These are phyloP conservation scores for Thaumatotibia leucotreta DNA, from an alignment of 1,140 invertebrate genomes.

Conservation along the genomic window DNA sequence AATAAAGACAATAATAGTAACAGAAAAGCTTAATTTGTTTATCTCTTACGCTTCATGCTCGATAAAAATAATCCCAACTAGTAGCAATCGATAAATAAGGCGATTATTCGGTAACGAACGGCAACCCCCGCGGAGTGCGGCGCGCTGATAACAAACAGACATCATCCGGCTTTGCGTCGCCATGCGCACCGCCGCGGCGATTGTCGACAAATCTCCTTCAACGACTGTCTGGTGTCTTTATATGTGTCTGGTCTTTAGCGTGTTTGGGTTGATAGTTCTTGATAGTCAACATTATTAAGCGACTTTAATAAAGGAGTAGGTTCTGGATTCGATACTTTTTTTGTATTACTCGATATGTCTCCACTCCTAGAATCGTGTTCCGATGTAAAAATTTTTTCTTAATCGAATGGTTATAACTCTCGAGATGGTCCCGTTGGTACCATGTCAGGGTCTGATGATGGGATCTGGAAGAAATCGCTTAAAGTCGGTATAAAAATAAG, in stretches of 20 bases:
- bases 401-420: too few relatives aligned
- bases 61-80: conserved; percentile 27
- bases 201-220: background rate
- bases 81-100: conserved; percentile 54
- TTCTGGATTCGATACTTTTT: too few relatives aligned
- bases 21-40: conserved; percentile 21
- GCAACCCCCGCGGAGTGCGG: conserved; percentile 64
- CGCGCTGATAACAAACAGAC: conserved; percentile 76
- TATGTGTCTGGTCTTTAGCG: background rate
- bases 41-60: conserved; percentile 15
- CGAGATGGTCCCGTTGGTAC: too few relatives aligned
- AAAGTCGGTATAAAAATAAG: too few relatives aligned
- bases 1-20: too few relatives aligned
- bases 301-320: too few relatives aligned
- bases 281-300: too few relatives aligned
- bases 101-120: conserved; percentile 48
- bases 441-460: too few relatives aligned
- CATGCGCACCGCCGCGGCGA: conserved; percentile 48
- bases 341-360: too few relatives aligned
- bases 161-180: conserved; percentile 76
- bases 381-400: too few relatives aligned
- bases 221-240: background rate
- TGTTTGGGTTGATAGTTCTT: background rate
- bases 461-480: too few relatives aligned
- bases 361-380: too few relatives aligned